These are phyloP conservation scores for Loripinus fragilis DNA, from an alignment of 2,888 invertebrate genomes.

Conservation along the genomic window DNA sequence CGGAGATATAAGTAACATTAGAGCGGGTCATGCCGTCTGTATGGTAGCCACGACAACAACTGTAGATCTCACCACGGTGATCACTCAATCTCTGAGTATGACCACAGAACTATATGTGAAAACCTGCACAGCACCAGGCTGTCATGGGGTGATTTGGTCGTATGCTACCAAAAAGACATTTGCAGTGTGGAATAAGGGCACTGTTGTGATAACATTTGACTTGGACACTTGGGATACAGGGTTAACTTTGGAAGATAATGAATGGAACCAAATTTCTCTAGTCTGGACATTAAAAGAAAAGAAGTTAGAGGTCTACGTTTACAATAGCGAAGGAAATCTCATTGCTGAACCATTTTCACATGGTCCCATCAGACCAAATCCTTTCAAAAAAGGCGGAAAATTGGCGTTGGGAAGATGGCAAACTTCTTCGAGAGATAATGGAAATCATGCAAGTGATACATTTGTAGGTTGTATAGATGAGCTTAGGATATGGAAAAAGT, in stretches of 20 bases:
- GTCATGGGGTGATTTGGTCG: slow-evolving; percentile 47
- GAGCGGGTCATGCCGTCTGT: background rate
- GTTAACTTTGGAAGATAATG: slow-evolving; percentile 34
- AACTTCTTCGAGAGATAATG: background rate
- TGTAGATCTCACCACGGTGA: background rate
- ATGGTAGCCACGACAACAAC: background rate
- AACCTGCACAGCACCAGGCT: slow-evolving; percentile 36
- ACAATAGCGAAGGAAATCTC: background rate
- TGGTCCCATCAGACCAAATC: slow-evolving; percentile 8
- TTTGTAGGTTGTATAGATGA: background rate
- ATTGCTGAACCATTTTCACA: background rate
- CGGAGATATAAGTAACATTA: background rate
- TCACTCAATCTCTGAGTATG: slow-evolving; percentile 6
- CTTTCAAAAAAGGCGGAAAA: slow-evolving; percentile 38
- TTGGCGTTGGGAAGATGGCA: slow-evolving; percentile 38
- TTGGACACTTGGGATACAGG: slow-evolving; percentile 20
- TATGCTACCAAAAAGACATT: slow-evolving; percentile 35
- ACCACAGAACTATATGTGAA: slow-evolving; percentile 47
- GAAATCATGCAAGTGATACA: background rate
- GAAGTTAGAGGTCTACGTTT: slow-evolving; percentile 32
- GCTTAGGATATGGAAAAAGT: slow-evolving; percentile 5
- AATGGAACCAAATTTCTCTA: slow-evolving; percentile 43
- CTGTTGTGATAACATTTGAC: slow-evolving; percentile 37
- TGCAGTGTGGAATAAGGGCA: slow-evolving; percentile 38
- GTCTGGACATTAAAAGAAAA: slow-evolving; percentile 22